Conservation (phyloP, 2,797 vertebrate genomes). For the Trematocara caparti region DNA sequence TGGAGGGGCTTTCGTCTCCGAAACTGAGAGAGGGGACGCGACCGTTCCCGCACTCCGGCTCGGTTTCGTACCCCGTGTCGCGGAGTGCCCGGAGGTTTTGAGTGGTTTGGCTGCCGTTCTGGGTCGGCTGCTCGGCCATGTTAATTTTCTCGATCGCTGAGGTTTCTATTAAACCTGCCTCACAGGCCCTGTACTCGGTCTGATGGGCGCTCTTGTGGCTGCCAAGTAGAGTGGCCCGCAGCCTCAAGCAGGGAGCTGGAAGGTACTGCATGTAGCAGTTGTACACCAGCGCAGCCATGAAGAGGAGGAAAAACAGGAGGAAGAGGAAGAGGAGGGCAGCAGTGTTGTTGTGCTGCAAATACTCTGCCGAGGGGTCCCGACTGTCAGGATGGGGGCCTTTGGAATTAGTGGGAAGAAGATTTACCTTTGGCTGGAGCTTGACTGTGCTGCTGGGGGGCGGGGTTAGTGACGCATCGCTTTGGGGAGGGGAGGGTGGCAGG, state of each 20-base stretch:
- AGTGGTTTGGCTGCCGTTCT: constrained; percentile 78
- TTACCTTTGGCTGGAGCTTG: constrained; percentile 57
- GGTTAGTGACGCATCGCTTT: constrained; percentile 69
- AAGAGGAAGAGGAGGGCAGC: constrained; percentile 86
- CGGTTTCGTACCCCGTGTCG: constrained; percentile 93
- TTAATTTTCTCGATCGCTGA: constrained; percentile 77
- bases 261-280: constrained; percentile 98
- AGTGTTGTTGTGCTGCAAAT: constrained; percentile 84
- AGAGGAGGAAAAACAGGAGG: constrained; percentile 89
- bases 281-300: constrained; percentile 84
- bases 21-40: constrained; percentile 75
- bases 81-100: constrained; percentile 81
- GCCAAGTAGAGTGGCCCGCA: constrained; percentile 83
- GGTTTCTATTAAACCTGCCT: constrained; percentile 85
- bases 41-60: constrained; percentile 87
- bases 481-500: constrained; percentile 70
- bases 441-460: constrained; percentile 60
- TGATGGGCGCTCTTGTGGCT: constrained; percentile 81
- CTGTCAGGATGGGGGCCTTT: constrained; percentile 65
- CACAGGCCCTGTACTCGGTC: constrained; percentile 84
- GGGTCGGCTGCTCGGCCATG: constrained; percentile 68
- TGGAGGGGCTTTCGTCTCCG: constrained; percentile 67
- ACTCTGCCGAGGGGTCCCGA: constrained; percentile 78
- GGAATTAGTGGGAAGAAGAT: constrained; percentile 70
- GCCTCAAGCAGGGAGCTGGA: constrained; percentile 85